Evolutionary conservation across 1,140 invertebrate genomes (phyloP).

Genomic region (Formica exsecta): DNA sequence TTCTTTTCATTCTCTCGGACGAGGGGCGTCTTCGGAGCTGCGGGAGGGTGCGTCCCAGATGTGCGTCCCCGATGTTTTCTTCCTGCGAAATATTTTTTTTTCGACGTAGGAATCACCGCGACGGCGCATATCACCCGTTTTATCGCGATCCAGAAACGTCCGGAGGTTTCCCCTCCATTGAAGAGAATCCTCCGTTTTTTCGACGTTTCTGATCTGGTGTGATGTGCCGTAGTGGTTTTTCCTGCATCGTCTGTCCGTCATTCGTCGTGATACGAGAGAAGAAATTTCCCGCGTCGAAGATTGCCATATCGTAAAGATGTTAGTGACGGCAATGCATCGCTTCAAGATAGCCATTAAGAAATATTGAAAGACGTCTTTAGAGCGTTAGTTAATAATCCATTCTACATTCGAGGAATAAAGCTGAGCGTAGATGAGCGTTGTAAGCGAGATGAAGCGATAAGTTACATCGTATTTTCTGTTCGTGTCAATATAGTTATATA

Average conservation of each 20-base stretch:
- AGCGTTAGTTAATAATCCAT: slow-evolving; percentile 61
- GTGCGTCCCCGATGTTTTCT: neutral
- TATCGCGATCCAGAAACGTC: slow-evolving; percentile 38
- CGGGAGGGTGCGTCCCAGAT: slow-evolving; percentile 25
- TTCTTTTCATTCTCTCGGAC: slow-evolving; percentile 58
- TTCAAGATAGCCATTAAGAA: slow-evolving; percentile 42
- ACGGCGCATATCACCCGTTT: slow-evolving; percentile 76
- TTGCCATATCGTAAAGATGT: slow-evolving; percentile 46
- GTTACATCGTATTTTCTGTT: slow-evolving; percentile 48
- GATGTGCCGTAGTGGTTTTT: slow-evolving; percentile 82
- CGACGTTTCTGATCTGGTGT: slow-evolving; percentile 74
- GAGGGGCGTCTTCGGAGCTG: slow-evolving; percentile 19
- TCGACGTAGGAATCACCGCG: slow-evolving; percentile 76
- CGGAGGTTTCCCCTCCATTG: slow-evolving; percentile 17
- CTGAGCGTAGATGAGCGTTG: neutral
- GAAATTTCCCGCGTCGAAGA: slow-evolving; percentile 41
- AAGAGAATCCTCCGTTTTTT: slow-evolving; percentile 13
- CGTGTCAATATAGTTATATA: neutral
- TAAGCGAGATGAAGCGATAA: slow-evolving; percentile 37
- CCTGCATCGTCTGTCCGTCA: slow-evolving; percentile 75
- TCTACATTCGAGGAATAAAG: slow-evolving; percentile 48
- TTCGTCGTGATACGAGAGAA: slow-evolving; percentile 46
- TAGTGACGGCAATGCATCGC: slow-evolving; percentile 7
- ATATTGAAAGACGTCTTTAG: slow-evolving; percentile 52
- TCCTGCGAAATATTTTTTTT: slow-evolving; percentile 2